These are phyloP conservation scores for Manis pentadactyla DNA, from an alignment of 2,797 vertebrate genomes.

Conservation along the genomic window DNA sequence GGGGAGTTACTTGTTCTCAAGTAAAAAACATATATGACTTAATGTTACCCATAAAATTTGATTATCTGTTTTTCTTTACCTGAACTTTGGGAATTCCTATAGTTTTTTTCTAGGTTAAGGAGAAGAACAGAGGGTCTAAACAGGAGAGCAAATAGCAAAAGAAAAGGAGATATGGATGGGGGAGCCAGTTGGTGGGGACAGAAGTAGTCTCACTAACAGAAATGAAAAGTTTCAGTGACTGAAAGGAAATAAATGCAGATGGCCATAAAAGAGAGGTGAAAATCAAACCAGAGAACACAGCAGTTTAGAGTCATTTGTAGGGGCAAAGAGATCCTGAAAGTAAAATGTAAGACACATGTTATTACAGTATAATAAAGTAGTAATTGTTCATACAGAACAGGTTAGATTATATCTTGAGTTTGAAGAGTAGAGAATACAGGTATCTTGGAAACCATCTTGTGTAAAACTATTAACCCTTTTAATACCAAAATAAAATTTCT, in stretches of 20 bases:
- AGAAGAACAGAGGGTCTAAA: background rate
- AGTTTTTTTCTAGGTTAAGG: background rate
- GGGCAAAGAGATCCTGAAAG: background rate
- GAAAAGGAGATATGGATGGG: background rate
- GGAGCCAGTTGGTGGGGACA: background rate
- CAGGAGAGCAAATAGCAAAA: background rate
- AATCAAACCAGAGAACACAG: background rate
- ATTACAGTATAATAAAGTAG: background rate
- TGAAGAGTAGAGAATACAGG: background rate
- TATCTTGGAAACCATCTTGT: background rate
- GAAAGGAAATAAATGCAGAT: background rate
- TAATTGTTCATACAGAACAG: background rate
- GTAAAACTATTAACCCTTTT: background rate
- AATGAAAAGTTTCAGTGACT: background rate
- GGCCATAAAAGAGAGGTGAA: background rate
- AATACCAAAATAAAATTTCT: background rate
- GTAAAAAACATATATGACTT: background rate
- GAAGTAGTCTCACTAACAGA: background rate
- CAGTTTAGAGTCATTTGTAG: background rate
- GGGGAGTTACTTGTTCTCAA: background rate
- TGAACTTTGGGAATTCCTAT: background rate
- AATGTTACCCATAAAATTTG: background rate
- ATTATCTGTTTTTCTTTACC: background rate
- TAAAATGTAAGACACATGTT: background rate
- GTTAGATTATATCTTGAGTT: background rate